Conservation (phyloP, 35 echinoderm and acorn worm genomes). For the Amphiura filiformis region DNA sequence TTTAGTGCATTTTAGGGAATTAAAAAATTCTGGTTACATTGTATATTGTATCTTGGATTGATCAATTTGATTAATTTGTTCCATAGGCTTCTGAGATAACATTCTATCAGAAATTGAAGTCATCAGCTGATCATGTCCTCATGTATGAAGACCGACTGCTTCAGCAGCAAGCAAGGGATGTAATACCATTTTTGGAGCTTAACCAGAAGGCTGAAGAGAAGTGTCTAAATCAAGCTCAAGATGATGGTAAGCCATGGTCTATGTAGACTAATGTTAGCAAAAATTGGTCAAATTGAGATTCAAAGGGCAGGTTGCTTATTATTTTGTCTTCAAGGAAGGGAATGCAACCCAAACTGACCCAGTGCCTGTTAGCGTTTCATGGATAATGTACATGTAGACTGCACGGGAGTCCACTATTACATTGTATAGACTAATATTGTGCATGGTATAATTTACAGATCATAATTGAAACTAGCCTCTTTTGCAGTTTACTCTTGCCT, state of each 20-base stretch:
- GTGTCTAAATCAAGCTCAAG: constrained; percentile 11
- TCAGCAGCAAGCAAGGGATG: constrained; percentile 81
- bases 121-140: constrained; percentile 73
- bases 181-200: constrained; percentile 65
- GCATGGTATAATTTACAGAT: too few species aligned
- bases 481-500: too few species aligned
- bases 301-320: neutral
- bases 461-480: too few species aligned
- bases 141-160: constrained; percentile 75
- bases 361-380: too few species aligned
- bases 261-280: neutral
- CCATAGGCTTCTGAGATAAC: constrained; percentile 60
- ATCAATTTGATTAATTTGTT: too few species aligned
- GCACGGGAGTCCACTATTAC: too few species aligned
- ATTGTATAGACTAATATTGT: too few species aligned
- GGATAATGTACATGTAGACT: too few species aligned
- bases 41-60: neutral
- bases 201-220: constrained; percentile 63
- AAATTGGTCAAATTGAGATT: neutral
- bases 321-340: too few species aligned
- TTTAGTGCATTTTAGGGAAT: too few species aligned
- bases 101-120: constrained; percentile 65
- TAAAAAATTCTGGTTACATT: too few species aligned
- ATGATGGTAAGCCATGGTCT: neutral
- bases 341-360: too few species aligned